Base-by-base conservation (phyloP, 2,888 invertebrate species). In the Diadromus collaris region DNA sequence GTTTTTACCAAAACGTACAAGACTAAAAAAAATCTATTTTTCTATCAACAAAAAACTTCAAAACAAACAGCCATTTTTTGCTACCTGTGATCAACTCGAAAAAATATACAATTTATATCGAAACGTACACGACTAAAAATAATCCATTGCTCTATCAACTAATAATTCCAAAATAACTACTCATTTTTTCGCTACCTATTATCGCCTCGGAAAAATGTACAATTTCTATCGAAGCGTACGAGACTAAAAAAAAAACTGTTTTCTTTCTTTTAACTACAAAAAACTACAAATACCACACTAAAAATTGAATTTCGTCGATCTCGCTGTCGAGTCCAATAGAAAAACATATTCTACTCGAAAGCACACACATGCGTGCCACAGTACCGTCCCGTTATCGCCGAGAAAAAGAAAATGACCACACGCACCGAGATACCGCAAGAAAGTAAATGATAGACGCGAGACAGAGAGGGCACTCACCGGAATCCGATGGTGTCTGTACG, bases 401-500 rank as follows among this genome's bases (percentile, higher is more conserved):
- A 44, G 48, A 41, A 54, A 54, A 38, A 68, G n/a, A 63, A 24
- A 44, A 32, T 63, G 27, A 51, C 54, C 34, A 32, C 32, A 44
- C 27, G 63, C 51, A 67, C 44, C 21, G 27, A 71, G 24, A 2
- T 41, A 64, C 41, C 41, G 64, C 32, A 73, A 56, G 46, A 27
- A 71, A 63, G 21, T 56, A 63, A 24, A 67, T 41, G 34, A 67
- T 46, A 61, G 41, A 38, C n/a, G 51, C 60, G 16, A 29, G n/a
- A n/a, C n/a, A n/a, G n/a, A n/a, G 9, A 63, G 54, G 46, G 19
- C 46, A 93, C 95, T 95, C 92, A 94, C 97, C 97, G 82, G 97
- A 97, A 93, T 97, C 97, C 54, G 97, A 97, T 73, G 97, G 97
- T 83, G 97, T 97, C 88, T 96, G 96, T 32, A 96, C 94, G 84